Conservation (phyloP, 2,113 vertebrate genomes). For the Sebastes fasciatus region DNA sequence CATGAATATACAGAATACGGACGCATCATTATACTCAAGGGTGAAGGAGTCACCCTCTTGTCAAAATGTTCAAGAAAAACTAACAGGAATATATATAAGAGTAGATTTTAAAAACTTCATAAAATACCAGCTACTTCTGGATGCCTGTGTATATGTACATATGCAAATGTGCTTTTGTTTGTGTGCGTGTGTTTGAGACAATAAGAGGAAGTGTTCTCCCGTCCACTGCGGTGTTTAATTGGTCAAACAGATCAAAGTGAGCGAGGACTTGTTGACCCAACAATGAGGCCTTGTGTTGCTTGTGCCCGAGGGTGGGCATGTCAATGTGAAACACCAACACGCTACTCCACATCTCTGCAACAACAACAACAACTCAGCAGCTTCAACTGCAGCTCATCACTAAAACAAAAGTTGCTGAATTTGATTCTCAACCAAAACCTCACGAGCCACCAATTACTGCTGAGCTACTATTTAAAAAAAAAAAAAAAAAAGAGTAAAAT, state of each 20-base stretch:
- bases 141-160: background rate
- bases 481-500: conserved; percentile 1
- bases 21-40: conserved; percentile 6
- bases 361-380: conserved; percentile 37
- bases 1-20: conserved; percentile 6
- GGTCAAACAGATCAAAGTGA: conserved; percentile 68
- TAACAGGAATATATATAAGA: background rate
- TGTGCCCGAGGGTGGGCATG: conserved; percentile 38
- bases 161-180: conserved; percentile 31
- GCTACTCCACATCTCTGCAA: conserved; percentile 21
- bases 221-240: conserved; percentile 64
- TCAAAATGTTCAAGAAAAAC: background rate
- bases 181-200: conserved; percentile 49
- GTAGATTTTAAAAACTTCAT: background rate
- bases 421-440: conserved; percentile 30
- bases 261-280: conserved; percentile 44
- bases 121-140: background rate
- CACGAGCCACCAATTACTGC: conserved; percentile 41
- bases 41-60: conserved; percentile 2
- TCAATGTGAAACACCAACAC: conserved; percentile 65
- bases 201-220: conserved; percentile 70
- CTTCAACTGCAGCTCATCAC: conserved; percentile 7
- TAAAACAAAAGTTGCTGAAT: conserved; percentile 39
- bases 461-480: conserved; percentile 6
- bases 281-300: conserved; percentile 66